Percentiles rank a stretch among this genome's conserved stretches.
Conservation (phyloP, 2,113 vertebrate species). For the Istiophorus platypterus region DNA sequence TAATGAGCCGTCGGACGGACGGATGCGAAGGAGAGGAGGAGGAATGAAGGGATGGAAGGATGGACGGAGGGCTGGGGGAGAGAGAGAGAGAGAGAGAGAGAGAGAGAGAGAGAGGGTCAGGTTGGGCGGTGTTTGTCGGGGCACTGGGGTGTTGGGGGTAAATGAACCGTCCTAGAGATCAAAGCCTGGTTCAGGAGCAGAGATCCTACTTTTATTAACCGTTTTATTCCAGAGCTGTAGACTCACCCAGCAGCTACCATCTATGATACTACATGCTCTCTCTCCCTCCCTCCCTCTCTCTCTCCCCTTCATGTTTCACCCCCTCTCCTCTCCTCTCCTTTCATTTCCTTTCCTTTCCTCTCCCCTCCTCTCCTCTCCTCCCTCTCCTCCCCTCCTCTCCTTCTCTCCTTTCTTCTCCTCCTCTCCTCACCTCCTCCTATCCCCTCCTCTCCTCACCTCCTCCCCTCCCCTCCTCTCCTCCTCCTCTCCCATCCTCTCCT, state of each 20-base stretch:
- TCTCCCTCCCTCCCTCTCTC: background rate
- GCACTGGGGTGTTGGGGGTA: background rate
- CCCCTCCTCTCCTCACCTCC: background rate
- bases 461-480: background rate
- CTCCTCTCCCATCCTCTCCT: background rate
- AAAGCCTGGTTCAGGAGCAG: conserved; percentile 49
- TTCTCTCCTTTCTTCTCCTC: background rate
- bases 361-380: background rate
- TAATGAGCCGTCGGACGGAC: background rate
- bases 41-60: background rate
- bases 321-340: background rate
- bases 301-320: too few species aligned
- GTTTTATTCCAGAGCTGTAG: conserved; percentile 51
- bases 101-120: conserved; percentile 9
- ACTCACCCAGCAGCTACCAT: conserved; percentile 46
- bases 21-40: background rate
- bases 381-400: background rate
- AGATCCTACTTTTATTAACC: conserved; percentile 43
- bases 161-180: conserved; percentile 44
- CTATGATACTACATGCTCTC: conserved; percentile 32
- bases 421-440: background rate
- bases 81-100: too few species aligned
- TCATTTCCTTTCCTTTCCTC: background rate
- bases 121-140: background rate
- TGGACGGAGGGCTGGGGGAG: too few species aligned